Evolutionary conservation across 2,113 vertebrate genomes (phyloP).

Genomic region (Benitochromis conjunctus): DNA sequence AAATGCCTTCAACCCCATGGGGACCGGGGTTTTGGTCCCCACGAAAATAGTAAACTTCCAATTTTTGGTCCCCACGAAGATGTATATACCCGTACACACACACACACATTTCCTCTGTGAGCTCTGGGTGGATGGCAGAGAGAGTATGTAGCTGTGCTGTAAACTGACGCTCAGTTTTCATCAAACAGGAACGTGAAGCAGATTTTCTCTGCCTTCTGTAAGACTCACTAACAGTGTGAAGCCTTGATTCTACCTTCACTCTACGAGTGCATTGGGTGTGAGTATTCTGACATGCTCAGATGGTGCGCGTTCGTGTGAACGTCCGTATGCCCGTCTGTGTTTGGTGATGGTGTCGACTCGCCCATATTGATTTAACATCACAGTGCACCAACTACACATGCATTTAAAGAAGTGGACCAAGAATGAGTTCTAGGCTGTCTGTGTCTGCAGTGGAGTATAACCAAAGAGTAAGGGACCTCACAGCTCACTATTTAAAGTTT

Average conservation of each 20-base stretch:
- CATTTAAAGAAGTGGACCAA: neutral
- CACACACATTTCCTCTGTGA: neutral
- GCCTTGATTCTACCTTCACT: neutral
- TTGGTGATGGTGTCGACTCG: neutral
- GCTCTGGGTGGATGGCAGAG: neutral
- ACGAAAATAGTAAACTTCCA: too few relatives aligned
- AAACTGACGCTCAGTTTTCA: neutral
- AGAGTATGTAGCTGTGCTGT: neutral
- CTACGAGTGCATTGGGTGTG: neutral
- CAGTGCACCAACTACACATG: neutral
- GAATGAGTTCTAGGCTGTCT: neutral
- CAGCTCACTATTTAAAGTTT: neutral
- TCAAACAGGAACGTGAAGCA: neutral
- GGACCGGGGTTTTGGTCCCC: too few relatives aligned
- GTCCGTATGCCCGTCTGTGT: neutral
- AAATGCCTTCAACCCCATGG: too few relatives aligned
- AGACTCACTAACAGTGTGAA: neutral
- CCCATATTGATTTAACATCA: neutral
- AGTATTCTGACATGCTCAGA: accelerated
- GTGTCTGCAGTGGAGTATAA: neutral
- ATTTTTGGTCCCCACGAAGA: too few relatives aligned
- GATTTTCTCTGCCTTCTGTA: neutral
- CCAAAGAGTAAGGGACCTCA: neutral
- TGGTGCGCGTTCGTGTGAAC: neutral
- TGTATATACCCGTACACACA: too few relatives aligned